Evolutionary conservation across 2,113 vertebrate genomes (phyloP).

Genomic region (Labeo rohita): DNA sequence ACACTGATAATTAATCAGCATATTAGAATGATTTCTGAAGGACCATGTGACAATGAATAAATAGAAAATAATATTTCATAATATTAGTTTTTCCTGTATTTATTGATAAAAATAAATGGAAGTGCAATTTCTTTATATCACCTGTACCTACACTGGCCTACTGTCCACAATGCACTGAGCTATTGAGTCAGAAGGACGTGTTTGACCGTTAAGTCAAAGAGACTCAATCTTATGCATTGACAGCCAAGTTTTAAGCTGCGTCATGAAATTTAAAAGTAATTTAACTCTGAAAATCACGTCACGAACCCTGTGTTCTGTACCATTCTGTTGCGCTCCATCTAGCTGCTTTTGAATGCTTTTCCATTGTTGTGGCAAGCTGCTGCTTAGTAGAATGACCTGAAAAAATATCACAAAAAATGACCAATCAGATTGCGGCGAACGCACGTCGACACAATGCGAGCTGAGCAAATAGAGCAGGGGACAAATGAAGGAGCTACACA

Average conservation of each 20-base stretch:
- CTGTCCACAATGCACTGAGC: not conserved
- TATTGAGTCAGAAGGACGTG: not conserved
- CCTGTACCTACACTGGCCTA: not conserved
- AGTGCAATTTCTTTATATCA: too few relatives aligned
- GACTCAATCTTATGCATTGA: not conserved
- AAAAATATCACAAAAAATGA: not conserved
- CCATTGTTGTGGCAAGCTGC: not conserved
- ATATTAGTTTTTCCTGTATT: too few relatives aligned
- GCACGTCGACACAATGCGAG: not conserved
- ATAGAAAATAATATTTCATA: too few relatives aligned
- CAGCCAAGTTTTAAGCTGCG: not conserved
- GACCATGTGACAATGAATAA: too few relatives aligned
- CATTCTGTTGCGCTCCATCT: constrained; percentile 5
- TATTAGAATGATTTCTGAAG: too few relatives aligned
- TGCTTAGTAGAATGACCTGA: constrained; percentile 16
- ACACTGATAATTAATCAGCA: too few relatives aligned
- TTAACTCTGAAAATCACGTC: not conserved
- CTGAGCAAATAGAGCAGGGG: constrained; percentile 14
- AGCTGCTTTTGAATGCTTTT: not conserved
- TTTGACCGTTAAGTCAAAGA: not conserved
- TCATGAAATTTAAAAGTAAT: constrained; percentile 1
- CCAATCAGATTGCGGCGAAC: constrained; percentile 2
- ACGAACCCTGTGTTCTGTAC: not conserved
- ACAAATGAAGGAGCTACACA: constrained; percentile 34
- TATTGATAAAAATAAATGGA: too few relatives aligned